These are phyloP conservation scores for Pseudochirops cupreus DNA, from an alignment of 2,797 vertebrate species.

Conservation along the genomic window DNA sequence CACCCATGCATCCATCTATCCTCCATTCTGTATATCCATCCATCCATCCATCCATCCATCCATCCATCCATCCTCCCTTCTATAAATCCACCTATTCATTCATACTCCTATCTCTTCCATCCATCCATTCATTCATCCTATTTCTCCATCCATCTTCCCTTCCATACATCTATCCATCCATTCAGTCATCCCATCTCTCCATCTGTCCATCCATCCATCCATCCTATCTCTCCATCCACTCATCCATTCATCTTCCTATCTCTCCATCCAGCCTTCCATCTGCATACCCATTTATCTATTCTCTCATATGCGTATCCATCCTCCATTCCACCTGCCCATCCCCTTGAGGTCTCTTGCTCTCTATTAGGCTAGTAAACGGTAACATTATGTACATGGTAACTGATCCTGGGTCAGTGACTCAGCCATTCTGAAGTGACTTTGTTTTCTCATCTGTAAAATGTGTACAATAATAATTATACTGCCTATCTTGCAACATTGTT, in stretches of 20 bases:
- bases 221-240: background rate
- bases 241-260: background rate
- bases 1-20: background rate
- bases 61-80: no score
- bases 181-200: no score
- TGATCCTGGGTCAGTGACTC: background rate
- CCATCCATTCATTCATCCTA: background rate
- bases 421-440: background rate
- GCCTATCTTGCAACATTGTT: background rate
- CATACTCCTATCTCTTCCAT: background rate
- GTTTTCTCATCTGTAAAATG: background rate
- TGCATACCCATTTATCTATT: no score
- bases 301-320: background rate
- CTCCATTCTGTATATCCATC: background rate
- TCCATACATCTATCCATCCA: background rate
- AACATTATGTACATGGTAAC: background rate
- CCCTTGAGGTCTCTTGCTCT: background rate
- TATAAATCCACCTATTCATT: background rate
- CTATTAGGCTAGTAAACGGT: background rate
- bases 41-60: no score
- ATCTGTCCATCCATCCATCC: accelerated
- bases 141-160: background rate
- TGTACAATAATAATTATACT: background rate
- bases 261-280: background rate
- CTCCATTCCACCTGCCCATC: background rate